A percentile compares a stretch with the other conserved stretches of the same genome.
Conservation (phyloP, 2,888 invertebrate species). For the Onchidella celtica region DNA sequence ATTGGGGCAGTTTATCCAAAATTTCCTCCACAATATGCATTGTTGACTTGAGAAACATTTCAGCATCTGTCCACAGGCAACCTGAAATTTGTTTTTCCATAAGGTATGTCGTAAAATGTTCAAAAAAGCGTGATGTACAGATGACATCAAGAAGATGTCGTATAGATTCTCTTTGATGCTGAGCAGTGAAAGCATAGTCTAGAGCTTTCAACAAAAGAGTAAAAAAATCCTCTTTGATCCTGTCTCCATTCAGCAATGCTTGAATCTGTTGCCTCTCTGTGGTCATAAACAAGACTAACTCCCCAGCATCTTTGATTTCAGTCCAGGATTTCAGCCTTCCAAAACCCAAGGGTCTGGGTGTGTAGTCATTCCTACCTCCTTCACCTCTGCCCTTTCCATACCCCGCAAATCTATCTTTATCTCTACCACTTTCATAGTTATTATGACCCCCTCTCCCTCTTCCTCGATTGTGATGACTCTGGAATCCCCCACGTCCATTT, state of each 20-base stretch:
- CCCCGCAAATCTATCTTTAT: background rate
- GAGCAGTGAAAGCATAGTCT: conserved; percentile 19
- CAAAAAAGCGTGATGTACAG: conserved; percentile 48
- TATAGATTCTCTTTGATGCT: conserved; percentile 46
- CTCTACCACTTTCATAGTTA: no score
- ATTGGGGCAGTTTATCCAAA: conserved; percentile 20
- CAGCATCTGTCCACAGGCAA: background rate
- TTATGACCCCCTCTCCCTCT: no score
- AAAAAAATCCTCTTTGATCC: conserved; percentile 33
- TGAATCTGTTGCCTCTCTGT: conserved; percentile 34
- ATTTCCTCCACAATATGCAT: conserved; percentile 21
- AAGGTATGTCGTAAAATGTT: conserved; percentile 29
- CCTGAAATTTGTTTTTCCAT: background rate
- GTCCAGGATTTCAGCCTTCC: conserved; percentile 36
- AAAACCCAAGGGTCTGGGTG: conserved; percentile 10
- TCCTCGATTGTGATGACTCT: no score
- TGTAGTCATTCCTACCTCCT: background rate
- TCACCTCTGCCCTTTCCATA: conserved; percentile 29
- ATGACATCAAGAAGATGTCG: conserved; percentile 34
- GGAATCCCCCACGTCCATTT: no score
- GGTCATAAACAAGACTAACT: conserved; percentile 42
- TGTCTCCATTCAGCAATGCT: conserved; percentile 20
- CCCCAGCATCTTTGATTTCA: conserved; percentile 37
- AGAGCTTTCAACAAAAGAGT: conserved; percentile 33
- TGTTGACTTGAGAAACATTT: background rate